Conservation (phyloP, 2,113 vertebrate genomes). For the Poicephalus meyeri region DNA sequence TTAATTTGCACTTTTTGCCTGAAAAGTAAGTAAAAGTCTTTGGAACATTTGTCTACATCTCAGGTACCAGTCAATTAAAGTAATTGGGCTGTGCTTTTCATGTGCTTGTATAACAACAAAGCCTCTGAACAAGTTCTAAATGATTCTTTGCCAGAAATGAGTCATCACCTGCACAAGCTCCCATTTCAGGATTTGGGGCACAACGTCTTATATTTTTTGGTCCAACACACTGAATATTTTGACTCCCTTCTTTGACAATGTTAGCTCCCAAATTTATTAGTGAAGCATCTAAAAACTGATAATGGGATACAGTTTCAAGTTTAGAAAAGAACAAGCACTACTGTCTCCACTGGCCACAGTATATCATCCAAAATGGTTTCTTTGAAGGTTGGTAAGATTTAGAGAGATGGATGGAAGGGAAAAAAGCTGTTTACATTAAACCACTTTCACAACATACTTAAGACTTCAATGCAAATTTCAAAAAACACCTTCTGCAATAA, state of each 20-base stretch:
- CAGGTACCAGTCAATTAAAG: background rate
- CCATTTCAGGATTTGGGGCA: background rate
- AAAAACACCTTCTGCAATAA: background rate
- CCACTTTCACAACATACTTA: background rate
- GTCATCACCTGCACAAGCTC: background rate
- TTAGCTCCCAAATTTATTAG: background rate
- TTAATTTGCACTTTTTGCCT: background rate
- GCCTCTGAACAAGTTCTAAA: background rate
- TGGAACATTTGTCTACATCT: background rate
- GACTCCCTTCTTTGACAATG: background rate
- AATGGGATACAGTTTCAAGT: background rate
- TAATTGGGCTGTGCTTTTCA: background rate
- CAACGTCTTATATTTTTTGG: background rate
- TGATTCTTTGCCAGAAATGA: background rate
- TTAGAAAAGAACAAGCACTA: background rate
- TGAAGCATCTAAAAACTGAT: background rate
- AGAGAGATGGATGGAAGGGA: background rate
- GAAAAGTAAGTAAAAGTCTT: background rate
- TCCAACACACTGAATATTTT: background rate
- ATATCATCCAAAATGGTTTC: background rate
- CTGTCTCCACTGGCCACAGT: background rate
- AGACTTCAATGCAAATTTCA: background rate
- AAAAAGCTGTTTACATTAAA: background rate
- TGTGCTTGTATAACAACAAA: fast-evolving
- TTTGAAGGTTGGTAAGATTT: background rate